Conservation (phyloP, 2,888 invertebrate genomes). For the Acanthosepion esculentum region DNA sequence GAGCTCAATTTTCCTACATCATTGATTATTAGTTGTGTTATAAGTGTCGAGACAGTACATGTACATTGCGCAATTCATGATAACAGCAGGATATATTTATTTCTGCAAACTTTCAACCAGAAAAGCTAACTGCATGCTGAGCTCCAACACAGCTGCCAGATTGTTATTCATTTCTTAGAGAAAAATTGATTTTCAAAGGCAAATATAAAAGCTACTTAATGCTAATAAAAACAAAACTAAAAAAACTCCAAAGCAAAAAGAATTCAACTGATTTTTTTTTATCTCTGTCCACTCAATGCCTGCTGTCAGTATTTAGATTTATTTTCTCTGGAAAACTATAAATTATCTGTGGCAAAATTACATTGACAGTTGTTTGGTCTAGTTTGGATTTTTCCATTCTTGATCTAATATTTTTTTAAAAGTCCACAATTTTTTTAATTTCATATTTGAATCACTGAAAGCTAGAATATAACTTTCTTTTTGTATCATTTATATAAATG, state of each 20-base stretch:
- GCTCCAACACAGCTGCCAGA: not conserved
- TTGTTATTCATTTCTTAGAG: not conserved
- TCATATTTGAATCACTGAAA: not conserved
- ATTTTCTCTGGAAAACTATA: not conserved
- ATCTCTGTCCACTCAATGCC: not conserved
- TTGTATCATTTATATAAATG: not conserved
- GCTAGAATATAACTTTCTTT: not conserved
- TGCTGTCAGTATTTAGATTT: not conserved
- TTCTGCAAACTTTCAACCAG: not conserved
- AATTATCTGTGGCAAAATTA: not conserved
- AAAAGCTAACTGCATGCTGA: not conserved
- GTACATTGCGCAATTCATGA: not conserved
- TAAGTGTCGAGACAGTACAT: not conserved
- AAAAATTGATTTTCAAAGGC: not conserved
- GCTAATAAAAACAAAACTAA: not conserved
- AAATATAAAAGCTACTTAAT: not conserved
- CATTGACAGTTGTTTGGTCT: not conserved
- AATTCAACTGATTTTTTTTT: not conserved
- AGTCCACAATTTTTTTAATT: too few relatives aligned
- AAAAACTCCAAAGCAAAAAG: not conserved
- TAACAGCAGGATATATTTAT: not conserved
- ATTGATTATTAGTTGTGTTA: not conserved
- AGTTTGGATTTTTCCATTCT: not conserved
- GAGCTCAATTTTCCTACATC: not conserved
- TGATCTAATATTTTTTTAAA: not conserved